Percentiles rank a stretch among this genome's conserved stretches.
Conservation (phyloP, 2,113 vertebrate species). For the Anser brachyrhynchus region DNA sequence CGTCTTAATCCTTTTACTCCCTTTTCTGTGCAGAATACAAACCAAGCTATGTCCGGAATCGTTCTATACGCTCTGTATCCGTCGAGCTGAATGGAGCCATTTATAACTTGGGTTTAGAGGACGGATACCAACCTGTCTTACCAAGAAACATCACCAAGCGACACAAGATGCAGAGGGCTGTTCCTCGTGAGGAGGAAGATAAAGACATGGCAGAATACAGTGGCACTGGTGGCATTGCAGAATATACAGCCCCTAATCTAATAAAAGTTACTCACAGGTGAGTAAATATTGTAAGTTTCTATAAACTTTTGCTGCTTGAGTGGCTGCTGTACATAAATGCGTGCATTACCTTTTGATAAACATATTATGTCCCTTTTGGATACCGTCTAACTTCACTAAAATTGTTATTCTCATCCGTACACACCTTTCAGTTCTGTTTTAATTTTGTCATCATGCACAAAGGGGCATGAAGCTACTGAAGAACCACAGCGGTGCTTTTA, state of each 20-base stretch:
- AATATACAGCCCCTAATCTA: conserved; percentile 78
- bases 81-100: conserved; percentile 79
- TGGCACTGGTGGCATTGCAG: conserved; percentile 81
- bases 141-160: conserved; percentile 79
- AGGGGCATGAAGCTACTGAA: neutral
- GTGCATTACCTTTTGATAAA: neutral
- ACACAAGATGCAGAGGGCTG: conserved; percentile 47
- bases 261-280: conserved; percentile 96
- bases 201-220: conserved; percentile 85
- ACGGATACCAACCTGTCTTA: conserved; percentile 72
- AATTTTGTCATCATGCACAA: neutral
- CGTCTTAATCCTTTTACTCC: neutral
- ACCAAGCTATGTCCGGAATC: conserved; percentile 76
- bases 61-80: conserved; percentile 84
- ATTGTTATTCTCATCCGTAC: neutral
- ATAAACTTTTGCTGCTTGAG: neutral
- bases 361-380: neutral
- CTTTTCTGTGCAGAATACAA: conserved; percentile 81
- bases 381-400: neutral
- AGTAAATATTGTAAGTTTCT: neutral
- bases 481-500: neutral
- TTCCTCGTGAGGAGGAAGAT: conserved; percentile 72
- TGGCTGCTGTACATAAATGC: neutral
- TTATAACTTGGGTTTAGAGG: conserved; percentile 80
- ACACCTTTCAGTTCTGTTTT: neutral